Evolutionary conservation across 2,113 vertebrate species (phyloP), one percentile per base, ranked within the genome.

Genomic region (Pseudorasbora parva): DNA sequence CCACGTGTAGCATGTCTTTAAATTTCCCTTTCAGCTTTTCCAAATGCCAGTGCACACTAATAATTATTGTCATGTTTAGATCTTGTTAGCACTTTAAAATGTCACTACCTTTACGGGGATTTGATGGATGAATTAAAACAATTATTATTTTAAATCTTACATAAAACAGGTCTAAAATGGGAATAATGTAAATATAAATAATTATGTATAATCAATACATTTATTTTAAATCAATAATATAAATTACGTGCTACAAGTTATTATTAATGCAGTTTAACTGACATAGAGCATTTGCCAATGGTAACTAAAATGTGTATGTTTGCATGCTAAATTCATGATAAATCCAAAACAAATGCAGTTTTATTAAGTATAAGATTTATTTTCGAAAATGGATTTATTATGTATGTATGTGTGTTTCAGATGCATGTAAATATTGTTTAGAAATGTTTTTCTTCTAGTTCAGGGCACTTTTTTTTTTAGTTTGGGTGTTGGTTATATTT

Each of bases 11-110:
- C n/a, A 27, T 15, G 11, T 27, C 57, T 47, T 45, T 47, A 19
- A 17, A 27, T 43, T 6, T 8, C 11, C 2, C 7, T 21, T 59
- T 25, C 37, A 78, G 37, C 56, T 9, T 43, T 41, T 41, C 21
- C 6, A 78, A 78, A 78, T 33, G 30, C 30, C 27, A 21, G 51
- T 59, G 51, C 54, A 77, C 21, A 25, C 2, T 59, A 41, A 43
- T 43, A 77, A 41, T 41, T 77, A 77, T 59, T 41, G 21, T 69
- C 66, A n/a, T 69, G 2, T 69, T 41, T 69, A 69, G 8, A 10
- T 76, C 19, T n/a, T 75, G 25, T 33, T 11, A 54, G 37, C 45
- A 10, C 21, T 23, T 71, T 10, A 43, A 71, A 30, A 54, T 75
- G 73, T 75, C 9, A 33, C 47, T 54, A 10, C 72, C 8, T 75